Conservation (phyloP, 2,797 vertebrate genomes). For the Moxostoma hubbsi region DNA sequence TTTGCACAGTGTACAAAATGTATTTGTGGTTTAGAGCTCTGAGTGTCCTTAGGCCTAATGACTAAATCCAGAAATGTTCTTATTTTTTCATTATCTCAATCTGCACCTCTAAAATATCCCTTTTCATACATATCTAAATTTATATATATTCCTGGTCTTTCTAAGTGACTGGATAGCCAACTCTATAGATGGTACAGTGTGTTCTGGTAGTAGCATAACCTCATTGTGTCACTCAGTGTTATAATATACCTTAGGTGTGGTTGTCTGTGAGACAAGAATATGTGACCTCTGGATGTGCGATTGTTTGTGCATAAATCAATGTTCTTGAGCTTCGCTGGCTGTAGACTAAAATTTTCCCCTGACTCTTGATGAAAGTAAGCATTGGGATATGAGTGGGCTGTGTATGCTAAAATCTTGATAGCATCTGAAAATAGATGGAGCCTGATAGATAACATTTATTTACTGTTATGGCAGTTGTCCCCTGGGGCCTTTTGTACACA, state of each 20-base stretch:
- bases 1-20: constrained; percentile 35
- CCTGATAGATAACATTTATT: constrained; percentile 20
- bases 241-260: neutral
- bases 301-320: too few species aligned
- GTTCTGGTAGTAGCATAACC: constrained; percentile 4
- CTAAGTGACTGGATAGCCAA: neutral
- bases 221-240: constrained; percentile 8
- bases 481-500: constrained; percentile 20
- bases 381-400: constrained; percentile 36
- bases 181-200: constrained; percentile 8
- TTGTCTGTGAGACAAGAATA: neutral
- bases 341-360: neutral
- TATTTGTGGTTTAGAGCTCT: constrained; percentile 38
- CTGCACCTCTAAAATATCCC: constrained; percentile 27
- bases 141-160: constrained; percentile 2
- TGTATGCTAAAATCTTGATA: constrained; percentile 34
- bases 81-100: constrained; percentile 37
- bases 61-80: constrained; percentile 37
- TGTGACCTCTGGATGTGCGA: constrained; percentile 34
- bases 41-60: constrained; percentile 27
- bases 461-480: constrained; percentile 23
- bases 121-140: neutral
- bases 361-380: neutral
- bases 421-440: constrained; percentile 37
- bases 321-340: neutral